Conservation (phyloP, 2,888 invertebrate species). For the Dryadula phaetusa region DNA sequence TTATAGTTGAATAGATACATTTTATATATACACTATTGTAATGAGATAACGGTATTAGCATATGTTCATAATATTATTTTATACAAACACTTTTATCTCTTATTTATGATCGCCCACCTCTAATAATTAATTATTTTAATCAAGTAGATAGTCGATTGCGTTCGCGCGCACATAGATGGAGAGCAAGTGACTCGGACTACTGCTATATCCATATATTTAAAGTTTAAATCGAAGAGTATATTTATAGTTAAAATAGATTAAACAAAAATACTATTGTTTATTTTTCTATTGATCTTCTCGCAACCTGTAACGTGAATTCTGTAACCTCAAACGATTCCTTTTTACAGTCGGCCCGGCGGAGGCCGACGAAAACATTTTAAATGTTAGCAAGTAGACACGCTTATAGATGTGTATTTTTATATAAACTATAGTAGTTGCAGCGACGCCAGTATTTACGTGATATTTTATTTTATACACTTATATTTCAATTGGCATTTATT, state of each 20-base stretch:
- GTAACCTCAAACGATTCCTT: conserved; percentile 29
- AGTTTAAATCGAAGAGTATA: conserved; percentile 51
- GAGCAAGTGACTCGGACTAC: neutral
- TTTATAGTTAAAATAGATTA: conserved; percentile 52
- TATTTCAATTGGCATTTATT: conserved; percentile 68
- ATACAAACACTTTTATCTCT: conserved; percentile 8
- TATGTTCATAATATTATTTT: conserved; percentile 12
- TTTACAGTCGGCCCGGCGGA: conserved; percentile 7
- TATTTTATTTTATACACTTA: conserved; percentile 57
- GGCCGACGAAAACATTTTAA: conserved; percentile 44
- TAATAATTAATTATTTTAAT: conserved; percentile 21
- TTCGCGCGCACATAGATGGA: neutral
- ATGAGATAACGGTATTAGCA: neutral
- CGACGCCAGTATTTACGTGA: conserved; percentile 52
- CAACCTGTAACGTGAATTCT: conserved; percentile 47
- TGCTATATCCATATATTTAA: conserved; percentile 25
- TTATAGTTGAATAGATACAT: conserved; percentile 5
- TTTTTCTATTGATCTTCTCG: conserved; percentile 71
- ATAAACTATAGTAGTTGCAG: conserved; percentile 45
- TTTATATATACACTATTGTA: neutral
- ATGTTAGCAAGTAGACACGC: conserved; percentile 42
- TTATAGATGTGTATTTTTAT: conserved; percentile 56
- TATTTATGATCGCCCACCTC: conserved; percentile 25
- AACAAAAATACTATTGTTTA: conserved; percentile 57
- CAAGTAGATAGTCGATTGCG: conserved; percentile 3